These are phyloP conservation scores for Dioctria linearis DNA, from an alignment of 2,888 invertebrate genomes.

Conservation along the genomic window DNA sequence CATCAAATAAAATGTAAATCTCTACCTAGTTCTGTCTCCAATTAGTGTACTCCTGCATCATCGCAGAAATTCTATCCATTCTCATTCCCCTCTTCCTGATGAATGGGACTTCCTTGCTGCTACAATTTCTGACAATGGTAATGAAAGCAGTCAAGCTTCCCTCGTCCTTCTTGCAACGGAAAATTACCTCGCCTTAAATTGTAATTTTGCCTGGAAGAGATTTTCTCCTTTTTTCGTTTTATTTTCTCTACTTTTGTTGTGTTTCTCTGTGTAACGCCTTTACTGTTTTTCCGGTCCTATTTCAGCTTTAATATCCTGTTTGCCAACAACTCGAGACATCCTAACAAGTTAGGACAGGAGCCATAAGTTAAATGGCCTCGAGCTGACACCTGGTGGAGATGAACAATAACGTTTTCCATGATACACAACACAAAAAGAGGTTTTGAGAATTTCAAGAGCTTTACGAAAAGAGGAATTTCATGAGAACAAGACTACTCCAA, in stretches of 20 bases:
- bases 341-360: slow-evolving; percentile 36
- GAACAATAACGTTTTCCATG: not conserved
- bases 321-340: slow-evolving; percentile 33
- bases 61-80: not conserved
- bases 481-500: not conserved
- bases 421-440: not conserved
- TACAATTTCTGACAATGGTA: slow-evolving; percentile 6
- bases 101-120: not conserved
- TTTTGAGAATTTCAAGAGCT: not conserved
- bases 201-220: slow-evolving; percentile 16
- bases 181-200: slow-evolving; percentile 42
- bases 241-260: not conserved
- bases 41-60: not conserved
- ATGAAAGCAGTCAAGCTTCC: slow-evolving; percentile 16
- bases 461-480: not conserved
- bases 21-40: not conserved
- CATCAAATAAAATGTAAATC: not conserved
- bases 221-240: slow-evolving; percentile 17
- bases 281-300: slow-evolving; percentile 9
- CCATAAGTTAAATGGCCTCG: slow-evolving; percentile 42
- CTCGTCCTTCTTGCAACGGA: slow-evolving; percentile 18
- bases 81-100: no score
- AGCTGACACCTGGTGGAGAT: slow-evolving; percentile 27
- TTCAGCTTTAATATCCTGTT: slow-evolving; percentile 22
- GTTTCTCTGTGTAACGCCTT: slow-evolving; percentile 30